A percentile compares a stretch with the other conserved stretches of the same genome.
Evolutionary conservation across 1,140 invertebrate species (phyloP).

Genomic region (Trichonephila clavipes): DNA sequence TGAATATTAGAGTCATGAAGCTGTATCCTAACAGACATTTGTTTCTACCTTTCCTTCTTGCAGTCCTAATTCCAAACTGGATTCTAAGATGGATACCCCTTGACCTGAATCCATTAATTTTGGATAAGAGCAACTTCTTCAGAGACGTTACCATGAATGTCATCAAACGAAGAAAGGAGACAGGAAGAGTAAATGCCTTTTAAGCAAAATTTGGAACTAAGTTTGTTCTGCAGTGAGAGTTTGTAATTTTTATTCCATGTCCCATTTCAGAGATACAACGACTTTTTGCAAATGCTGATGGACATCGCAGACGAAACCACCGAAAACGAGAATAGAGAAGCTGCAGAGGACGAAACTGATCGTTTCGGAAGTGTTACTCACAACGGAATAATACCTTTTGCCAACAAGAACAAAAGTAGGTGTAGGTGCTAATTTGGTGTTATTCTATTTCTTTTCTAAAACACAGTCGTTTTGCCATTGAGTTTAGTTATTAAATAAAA

Average conservation of each 20-base stretch:
- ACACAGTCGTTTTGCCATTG: no score
- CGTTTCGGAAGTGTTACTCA: slow-evolving; percentile 5
- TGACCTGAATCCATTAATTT: background rate
- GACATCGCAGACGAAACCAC: slow-evolving; percentile 34
- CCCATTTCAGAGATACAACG: slow-evolving; percentile 9
- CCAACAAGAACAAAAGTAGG: slow-evolving; percentile 14
- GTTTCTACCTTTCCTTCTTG: background rate
- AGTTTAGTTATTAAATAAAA: no score
- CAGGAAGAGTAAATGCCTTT: background rate
- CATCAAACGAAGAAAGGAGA: slow-evolving; percentile 62
- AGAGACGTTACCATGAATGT: slow-evolving; percentile 46
- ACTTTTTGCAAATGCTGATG: slow-evolving; percentile 68
- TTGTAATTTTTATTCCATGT: no score
- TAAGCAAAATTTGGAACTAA: no score
- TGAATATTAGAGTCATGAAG: no score
- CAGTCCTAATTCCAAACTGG: background rate
- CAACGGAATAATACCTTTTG: background rate
- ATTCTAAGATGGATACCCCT: background rate
- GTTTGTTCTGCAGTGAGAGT: no score
- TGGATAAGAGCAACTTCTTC: slow-evolving; percentile 48
- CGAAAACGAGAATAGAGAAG: background rate
- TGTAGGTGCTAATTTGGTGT: no score
- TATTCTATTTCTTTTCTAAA: no score
- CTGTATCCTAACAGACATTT: no score
- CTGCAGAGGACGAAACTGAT: background rate